Evolutionary conservation across 2,113 vertebrate species (phyloP), one percentile per base, ranked within the genome.

Genomic region (Notarius quadriscutis): DNA sequence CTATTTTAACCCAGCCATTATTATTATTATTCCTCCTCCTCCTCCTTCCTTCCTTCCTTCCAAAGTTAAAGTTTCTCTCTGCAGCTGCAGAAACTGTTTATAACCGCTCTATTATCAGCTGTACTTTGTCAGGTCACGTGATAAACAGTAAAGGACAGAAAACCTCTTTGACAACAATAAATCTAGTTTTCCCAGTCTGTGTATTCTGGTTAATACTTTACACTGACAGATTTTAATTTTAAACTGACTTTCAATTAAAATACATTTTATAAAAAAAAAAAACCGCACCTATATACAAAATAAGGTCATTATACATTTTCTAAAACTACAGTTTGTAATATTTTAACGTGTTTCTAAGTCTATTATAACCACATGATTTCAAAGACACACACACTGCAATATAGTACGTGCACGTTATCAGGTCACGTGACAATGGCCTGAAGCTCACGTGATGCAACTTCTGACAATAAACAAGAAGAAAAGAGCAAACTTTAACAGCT

Each of bases 111-210:
- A 8, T 17, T 30, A 22, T 69, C 84, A 18, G 8, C 9, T 79
- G 78, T 7, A 50, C 77, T 58, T 81, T 81, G 50, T 71, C 30
- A 81, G 22, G 22, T 86, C 85, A 86, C 85, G 85, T 81, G 85
- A 58, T 7, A 53, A n/a, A 7, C 22, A 71, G 67, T 34, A 34
- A 34, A 67, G n/a, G 41, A 41, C 41, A 41, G 41, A 41, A 41
- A 41, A 41, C 41, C 41, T 5, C 58, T 60, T 63, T 63, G 25
- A 63, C 60, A 62, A 6, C 60, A 22, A 22, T 20, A 18, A 18
- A 4, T 67, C 3, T 27, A 69, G 15, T 72, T 72, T 71, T 41
- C 41, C 6, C 12, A 15, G 11, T 69, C 5, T 41, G 34, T 41
- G 15, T 72, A 20, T 41, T 72, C 7, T 41, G 30, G 69, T 7